A percentile compares a stretch with the other conserved stretches of the same genome.
Evolutionary conservation across 1,140 invertebrate genomes (phyloP).

Genomic region (Drosophila elegans): DNA sequence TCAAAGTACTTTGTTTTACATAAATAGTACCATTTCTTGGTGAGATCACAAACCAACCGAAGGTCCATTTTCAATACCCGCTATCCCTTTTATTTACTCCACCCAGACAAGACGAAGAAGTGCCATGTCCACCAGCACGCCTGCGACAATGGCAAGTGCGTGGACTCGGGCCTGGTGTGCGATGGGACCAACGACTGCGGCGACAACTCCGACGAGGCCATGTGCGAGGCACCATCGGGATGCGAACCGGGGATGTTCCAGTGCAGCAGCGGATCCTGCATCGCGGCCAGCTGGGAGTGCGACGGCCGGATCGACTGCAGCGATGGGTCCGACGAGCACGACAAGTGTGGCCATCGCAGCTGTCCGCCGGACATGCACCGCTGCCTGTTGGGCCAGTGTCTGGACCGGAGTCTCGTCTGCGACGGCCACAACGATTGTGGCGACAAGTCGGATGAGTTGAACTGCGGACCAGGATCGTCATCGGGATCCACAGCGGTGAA

Average conservation of each 20-base stretch:
- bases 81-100: not conserved
- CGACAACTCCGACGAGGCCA: conserved; percentile 89
- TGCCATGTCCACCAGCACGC: conserved; percentile 89
- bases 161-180: conserved; percentile 87
- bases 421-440: conserved; percentile 86
- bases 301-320: conserved; percentile 89
- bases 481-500: conserved; percentile 12
- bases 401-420: conserved; percentile 85
- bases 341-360: conserved; percentile 85
- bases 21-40: no score
- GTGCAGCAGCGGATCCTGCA: conserved; percentile 89
- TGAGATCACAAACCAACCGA: not conserved
- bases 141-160: conserved; percentile 94
- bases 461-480: conserved; percentile 64
- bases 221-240: conserved; percentile 85
- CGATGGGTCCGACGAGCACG: conserved; percentile 90
- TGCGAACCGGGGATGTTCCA: conserved; percentile 77
- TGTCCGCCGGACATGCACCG: conserved; percentile 81
- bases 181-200: conserved; percentile 88
- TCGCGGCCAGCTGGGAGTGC: conserved; percentile 90
- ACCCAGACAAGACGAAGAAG: conserved; percentile 67
- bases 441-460: conserved; percentile 86
- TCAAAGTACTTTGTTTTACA: no score
- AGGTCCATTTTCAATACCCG: no score
- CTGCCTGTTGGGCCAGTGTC: conserved; percentile 86